Conservation (phyloP, 2,888 invertebrate genomes). For the Augochlorella aurata region DNA sequence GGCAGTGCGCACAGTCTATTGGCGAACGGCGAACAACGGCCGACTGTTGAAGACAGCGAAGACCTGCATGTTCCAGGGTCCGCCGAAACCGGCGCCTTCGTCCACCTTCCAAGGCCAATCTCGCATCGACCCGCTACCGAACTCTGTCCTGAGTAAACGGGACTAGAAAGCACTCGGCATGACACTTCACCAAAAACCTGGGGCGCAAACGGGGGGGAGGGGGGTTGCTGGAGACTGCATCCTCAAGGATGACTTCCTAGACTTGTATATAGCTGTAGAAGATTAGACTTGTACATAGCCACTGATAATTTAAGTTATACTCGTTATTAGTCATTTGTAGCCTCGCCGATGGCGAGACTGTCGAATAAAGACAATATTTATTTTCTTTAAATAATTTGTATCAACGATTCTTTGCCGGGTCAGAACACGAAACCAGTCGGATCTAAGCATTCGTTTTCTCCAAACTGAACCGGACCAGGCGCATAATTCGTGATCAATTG, state of each 20-base stretch:
- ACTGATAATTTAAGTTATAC: conserved; percentile 52
- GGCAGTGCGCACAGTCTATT: conserved; percentile 90
- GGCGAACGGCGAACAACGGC: conserved; percentile 83
- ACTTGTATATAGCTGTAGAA: background rate
- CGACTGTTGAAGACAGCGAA: conserved; percentile 75
- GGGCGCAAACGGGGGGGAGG: background rate
- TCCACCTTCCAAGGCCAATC: conserved; percentile 72
- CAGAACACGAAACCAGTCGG: too few relatives aligned
- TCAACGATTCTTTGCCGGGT: too few relatives aligned
- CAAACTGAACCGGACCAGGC: too few relatives aligned
- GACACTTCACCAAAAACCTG: conserved; percentile 24
- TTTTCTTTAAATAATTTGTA: conserved; percentile 42
- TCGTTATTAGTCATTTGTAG: conserved; percentile 6
- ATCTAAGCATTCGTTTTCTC: too few relatives aligned
- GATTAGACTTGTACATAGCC: conserved; percentile 65
- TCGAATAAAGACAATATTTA: conserved; percentile 72
- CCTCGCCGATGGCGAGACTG: conserved; percentile 36
- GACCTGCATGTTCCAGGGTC: conserved; percentile 77
- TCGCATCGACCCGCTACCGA: conserved; percentile 67
- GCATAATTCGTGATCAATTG: too few relatives aligned
- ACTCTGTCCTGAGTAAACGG: conserved; percentile 57
- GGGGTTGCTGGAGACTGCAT: background rate
- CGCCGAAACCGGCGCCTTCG: conserved; percentile 75
- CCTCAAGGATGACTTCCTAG: background rate
- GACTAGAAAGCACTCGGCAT: conserved; percentile 26